phyloP scores from a whole-genome alignment of 2,888 invertebrate genomes.

The Mythimna albipuncta region DNA sequence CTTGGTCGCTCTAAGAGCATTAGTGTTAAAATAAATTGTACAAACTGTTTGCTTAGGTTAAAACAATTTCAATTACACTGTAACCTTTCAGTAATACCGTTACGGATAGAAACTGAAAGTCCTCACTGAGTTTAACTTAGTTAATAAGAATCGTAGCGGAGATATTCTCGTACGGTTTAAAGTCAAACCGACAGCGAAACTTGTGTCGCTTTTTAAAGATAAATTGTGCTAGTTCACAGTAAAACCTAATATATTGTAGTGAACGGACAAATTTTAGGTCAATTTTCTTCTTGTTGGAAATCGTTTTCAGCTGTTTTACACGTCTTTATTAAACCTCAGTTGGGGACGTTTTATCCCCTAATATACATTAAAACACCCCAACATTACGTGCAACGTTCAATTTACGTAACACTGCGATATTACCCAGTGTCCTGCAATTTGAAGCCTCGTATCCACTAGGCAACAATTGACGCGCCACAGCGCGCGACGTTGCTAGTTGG shows the following conservation, averaged over 20 bases:
- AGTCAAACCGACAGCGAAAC: slow-evolving; percentile 43
- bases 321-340: too few relatives aligned
- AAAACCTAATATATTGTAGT: slow-evolving; percentile 45
- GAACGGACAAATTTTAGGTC: slow-evolving; percentile 36
- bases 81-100: slow-evolving; percentile 14
- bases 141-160: slow-evolving; percentile 41
- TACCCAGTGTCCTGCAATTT: too few relatives aligned
- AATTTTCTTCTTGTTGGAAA: slow-evolving; percentile 7
- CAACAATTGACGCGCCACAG: too few relatives aligned
- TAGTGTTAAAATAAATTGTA: background rate
- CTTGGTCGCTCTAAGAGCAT: background rate
- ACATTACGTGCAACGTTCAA: too few relatives aligned
- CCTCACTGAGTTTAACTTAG: slow-evolving; percentile 32
- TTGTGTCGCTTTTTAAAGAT: slow-evolving; percentile 43
- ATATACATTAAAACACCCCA: too few relatives aligned
- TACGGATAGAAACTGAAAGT: slow-evolving; percentile 18
- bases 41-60: slow-evolving; percentile 1
- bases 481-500: too few relatives aligned
- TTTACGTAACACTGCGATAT: too few relatives aligned
- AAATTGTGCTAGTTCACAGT: slow-evolving; percentile 38
- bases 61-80: slow-evolving; percentile 28
- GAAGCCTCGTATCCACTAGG: too few relatives aligned
- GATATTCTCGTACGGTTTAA: slow-evolving; percentile 34
- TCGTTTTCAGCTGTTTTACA: slow-evolving; percentile 14
- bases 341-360: too few relatives aligned